Evolutionary conservation across 2,888 invertebrate species (phyloP).

Genomic region (Asteroscopus sphinx): DNA sequence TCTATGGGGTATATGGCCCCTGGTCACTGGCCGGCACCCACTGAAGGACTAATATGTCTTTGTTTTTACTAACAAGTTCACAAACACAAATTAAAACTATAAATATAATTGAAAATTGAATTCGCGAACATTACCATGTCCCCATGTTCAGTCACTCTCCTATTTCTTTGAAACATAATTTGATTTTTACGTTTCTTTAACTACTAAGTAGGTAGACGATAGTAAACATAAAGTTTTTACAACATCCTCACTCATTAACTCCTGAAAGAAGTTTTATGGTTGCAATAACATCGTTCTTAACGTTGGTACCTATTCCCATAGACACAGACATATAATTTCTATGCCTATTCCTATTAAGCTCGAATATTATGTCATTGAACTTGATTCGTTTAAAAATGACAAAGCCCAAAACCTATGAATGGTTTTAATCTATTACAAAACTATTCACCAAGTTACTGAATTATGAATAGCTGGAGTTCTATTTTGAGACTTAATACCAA

Average conservation of each 20-base stretch:
- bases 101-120: too few relatives aligned
- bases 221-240: background rate
- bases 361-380: background rate
- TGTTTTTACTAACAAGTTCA: too few relatives aligned
- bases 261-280: background rate
- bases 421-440: slow-evolving; percentile 8
- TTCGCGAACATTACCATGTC: too few relatives aligned
- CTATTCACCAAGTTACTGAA: slow-evolving; percentile 22
- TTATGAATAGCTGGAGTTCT: slow-evolving; percentile 24
- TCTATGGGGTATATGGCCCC: too few relatives aligned
- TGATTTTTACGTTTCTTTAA: background rate
- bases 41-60: too few relatives aligned
- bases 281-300: background rate
- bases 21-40: too few relatives aligned
- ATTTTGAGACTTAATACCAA: slow-evolving; percentile 42
- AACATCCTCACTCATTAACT: background rate
- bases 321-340: too few relatives aligned
- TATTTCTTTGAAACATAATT: slow-evolving; percentile 1
- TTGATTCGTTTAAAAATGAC: slow-evolving; percentile 12
- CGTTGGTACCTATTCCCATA: background rate
- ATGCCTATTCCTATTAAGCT: too few relatives aligned
- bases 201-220: background rate
- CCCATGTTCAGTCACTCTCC: background rate
- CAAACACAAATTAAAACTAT: too few relatives aligned
- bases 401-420: slow-evolving; percentile 8